phyloP scores from a whole-genome alignment of 2,888 invertebrate species.

The Drosophila helvetica region DNA sequence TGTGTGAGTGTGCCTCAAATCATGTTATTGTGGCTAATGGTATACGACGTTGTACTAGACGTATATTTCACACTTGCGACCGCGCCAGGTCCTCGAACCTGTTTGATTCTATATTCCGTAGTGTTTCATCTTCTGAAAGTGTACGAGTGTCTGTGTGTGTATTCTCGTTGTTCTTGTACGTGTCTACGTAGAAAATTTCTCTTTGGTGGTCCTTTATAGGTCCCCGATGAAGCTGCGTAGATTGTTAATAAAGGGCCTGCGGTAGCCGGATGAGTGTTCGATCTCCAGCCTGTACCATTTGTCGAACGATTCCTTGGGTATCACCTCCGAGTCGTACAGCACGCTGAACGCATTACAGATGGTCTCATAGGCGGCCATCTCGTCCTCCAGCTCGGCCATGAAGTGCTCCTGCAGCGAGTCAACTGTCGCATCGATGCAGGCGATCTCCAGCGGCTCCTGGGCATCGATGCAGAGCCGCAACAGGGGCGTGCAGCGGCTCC shows the following conservation, averaged over 20 bases:
- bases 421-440: constrained; percentile 79
- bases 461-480: constrained; percentile 79
- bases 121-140: not conserved
- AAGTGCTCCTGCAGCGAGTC: constrained; percentile 67
- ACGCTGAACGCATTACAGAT: constrained; percentile 74
- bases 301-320: constrained; percentile 81
- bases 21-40: not conserved
- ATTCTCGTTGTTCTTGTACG: constrained; percentile 13
- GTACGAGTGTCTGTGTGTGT: not conserved
- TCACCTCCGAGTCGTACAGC: constrained; percentile 80
- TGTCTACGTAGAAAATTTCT: constrained; percentile 6
- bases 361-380: constrained; percentile 68
- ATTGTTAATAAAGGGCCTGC: constrained; percentile 51
- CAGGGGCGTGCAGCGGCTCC: constrained; percentile 75
- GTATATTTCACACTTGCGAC: too few species aligned
- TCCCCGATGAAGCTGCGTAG: constrained; percentile 56
- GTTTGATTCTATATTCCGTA: not conserved
- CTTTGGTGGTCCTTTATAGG: constrained; percentile 38
- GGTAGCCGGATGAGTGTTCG: constrained; percentile 40
- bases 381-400: constrained; percentile 59
- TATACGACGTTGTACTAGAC: too few species aligned
- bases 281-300: constrained; percentile 77
- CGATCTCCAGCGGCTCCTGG: constrained; percentile 74
- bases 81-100: too few species aligned
- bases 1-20: not conserved